A percentile compares a stretch with the other conserved stretches of the same genome.
phyloP scores from a whole-genome alignment of 2,113 vertebrate species.

The Indicator maculatus region DNA sequence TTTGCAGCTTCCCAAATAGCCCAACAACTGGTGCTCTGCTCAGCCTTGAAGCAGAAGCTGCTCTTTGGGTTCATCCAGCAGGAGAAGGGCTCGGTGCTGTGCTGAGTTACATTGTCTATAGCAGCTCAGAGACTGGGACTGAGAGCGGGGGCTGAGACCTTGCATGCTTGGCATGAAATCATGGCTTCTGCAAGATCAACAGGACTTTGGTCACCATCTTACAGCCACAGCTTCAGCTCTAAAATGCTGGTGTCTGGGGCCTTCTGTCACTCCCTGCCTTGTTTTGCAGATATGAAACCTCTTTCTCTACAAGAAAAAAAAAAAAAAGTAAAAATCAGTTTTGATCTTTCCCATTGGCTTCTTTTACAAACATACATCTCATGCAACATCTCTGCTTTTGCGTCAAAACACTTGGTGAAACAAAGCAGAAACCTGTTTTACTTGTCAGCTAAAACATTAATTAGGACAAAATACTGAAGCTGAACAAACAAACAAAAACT shows the following conservation, averaged over 20 bases:
- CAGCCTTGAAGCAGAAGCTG: background rate
- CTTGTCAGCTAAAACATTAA: conserved; percentile 65
- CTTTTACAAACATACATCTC: conserved; percentile 43
- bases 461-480: conserved; percentile 33
- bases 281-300: background rate
- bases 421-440: conserved; percentile 66
- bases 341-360: conserved; percentile 44
- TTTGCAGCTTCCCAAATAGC: conserved; percentile 2
- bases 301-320: background rate
- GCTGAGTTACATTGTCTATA: background rate
- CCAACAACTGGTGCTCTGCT: background rate
- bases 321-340: conserved; percentile 32
- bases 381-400: conserved; percentile 3
- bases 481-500: background rate
- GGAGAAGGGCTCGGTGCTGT: background rate
- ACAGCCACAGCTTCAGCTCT: background rate
- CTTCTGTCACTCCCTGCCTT: background rate
- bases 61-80: background rate
- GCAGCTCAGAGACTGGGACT: background rate
- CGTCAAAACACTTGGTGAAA: conserved; percentile 60
- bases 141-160: background rate
- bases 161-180: background rate
- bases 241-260: background rate
- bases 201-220: background rate
- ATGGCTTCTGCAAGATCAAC: background rate